These are phyloP conservation scores for Gymnodraco acuticeps DNA, from an alignment of 2,797 vertebrate genomes.

Conservation along the genomic window DNA sequence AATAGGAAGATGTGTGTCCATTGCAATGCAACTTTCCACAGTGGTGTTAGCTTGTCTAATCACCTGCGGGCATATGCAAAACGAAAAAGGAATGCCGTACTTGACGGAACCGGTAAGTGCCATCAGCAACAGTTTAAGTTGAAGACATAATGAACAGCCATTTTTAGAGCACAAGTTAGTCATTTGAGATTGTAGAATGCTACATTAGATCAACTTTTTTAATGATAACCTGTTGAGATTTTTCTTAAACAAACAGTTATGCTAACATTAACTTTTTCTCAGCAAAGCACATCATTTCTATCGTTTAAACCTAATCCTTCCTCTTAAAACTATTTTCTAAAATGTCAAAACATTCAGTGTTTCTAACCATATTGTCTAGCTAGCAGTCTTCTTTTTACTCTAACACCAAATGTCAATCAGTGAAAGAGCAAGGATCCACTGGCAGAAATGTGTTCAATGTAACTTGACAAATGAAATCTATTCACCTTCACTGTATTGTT, in stretches of 20 bases:
- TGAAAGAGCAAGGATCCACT: background rate
- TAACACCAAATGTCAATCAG: background rate
- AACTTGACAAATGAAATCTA: background rate
- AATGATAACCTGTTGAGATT: background rate
- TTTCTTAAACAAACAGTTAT: background rate
- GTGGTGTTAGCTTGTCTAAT: conserved; percentile 95
- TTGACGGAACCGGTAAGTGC: conserved; percentile 92
- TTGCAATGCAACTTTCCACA: conserved; percentile 95
- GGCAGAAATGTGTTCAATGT: background rate
- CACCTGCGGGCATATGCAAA: conserved; percentile 94
- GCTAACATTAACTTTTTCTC: background rate
- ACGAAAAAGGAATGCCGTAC: conserved; percentile 90
- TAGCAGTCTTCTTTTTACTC: background rate
- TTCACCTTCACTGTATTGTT: background rate
- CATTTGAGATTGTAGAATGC: background rate
- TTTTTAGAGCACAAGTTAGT: background rate
- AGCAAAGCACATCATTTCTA: background rate
- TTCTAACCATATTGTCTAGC: no score
- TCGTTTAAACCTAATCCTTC: background rate
- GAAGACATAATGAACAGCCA: background rate
- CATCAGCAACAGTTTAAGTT: background rate
- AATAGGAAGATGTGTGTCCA: conserved; percentile 90
- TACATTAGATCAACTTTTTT: background rate
- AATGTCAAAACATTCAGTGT: no score
- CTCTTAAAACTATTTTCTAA: background rate